phyloP scores from a whole-genome alignment of 1,140 invertebrate genomes.

The Bombus soroeensis region DNA sequence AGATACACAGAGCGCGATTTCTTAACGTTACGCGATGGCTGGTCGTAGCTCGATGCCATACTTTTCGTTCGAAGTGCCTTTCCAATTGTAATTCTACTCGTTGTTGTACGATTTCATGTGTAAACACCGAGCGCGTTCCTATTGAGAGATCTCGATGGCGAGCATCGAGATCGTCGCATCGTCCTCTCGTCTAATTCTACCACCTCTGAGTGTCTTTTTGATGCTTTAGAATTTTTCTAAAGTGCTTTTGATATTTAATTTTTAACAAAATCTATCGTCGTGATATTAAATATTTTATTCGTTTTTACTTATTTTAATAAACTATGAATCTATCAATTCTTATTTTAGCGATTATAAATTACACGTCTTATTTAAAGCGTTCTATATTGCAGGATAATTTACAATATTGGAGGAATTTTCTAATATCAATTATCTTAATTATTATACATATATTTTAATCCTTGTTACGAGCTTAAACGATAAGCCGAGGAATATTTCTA shows the following conservation, averaged over 20 bases:
- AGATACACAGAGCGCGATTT: neutral
- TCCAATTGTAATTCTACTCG: conserved; percentile 51
- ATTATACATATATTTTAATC: neutral
- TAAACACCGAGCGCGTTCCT: conserved; percentile 36
- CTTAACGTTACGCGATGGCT: neutral
- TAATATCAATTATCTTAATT: neutral
- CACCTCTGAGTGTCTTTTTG: neutral
- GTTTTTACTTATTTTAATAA: too few species aligned
- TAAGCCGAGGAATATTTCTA: too few species aligned
- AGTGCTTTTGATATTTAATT: neutral
- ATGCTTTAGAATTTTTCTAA: neutral
- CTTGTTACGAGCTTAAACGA: too few species aligned
- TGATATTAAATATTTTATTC: neutral
- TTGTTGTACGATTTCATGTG: conserved; percentile 5
- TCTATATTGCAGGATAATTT: too few species aligned
- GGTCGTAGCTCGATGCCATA: conserved; percentile 35
- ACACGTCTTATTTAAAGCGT: neutral
- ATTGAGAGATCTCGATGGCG: neutral
- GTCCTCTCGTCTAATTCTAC: neutral
- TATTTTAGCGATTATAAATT: neutral
- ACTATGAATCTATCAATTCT: too few species aligned
- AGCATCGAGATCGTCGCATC: neutral
- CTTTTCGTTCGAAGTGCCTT: conserved; percentile 69
- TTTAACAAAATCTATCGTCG: neutral
- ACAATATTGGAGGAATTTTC: neutral